A percentile compares a stretch with the other conserved stretches of the same genome.
phyloP scores from a whole-genome alignment of 2,888 invertebrate species.

The Rhagonycha lutea region DNA sequence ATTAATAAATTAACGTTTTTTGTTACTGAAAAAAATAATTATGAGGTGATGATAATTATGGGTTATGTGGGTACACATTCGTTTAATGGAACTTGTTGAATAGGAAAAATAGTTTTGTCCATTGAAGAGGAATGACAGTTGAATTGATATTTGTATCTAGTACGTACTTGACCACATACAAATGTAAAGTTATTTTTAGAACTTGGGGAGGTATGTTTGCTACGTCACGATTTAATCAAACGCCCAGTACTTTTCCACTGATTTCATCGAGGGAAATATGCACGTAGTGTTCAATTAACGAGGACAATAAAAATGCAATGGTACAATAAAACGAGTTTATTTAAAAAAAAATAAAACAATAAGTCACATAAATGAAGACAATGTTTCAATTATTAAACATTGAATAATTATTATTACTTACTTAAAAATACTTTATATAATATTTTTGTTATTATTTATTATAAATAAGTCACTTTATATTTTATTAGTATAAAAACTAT shows the following conservation, averaged over 20 bases:
- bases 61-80: too few species aligned
- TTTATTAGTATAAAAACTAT: slow-evolving; percentile 1
- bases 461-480: background rate
- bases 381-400: background rate
- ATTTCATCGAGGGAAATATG: background rate
- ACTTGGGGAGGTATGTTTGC: background rate
- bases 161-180: background rate
- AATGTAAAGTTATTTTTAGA: background rate
- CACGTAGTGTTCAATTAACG: background rate
- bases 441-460: background rate
- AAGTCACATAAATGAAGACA: background rate
- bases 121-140: background rate
- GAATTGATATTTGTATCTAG: background rate
- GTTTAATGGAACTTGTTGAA: background rate
- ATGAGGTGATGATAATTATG: too few species aligned
- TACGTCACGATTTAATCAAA: background rate
- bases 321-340: background rate
- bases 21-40: too few species aligned
- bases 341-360: background rate
- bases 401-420: background rate
- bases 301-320: background rate
- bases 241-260: slow-evolving; percentile 1
- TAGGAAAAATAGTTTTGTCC: background rate
- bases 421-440: background rate
- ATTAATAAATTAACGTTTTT: too few species aligned